These are phyloP conservation scores for Vannuccia rotundouncinata DNA, from an alignment of 2,888 invertebrate genomes.

Conservation along the genomic window DNA sequence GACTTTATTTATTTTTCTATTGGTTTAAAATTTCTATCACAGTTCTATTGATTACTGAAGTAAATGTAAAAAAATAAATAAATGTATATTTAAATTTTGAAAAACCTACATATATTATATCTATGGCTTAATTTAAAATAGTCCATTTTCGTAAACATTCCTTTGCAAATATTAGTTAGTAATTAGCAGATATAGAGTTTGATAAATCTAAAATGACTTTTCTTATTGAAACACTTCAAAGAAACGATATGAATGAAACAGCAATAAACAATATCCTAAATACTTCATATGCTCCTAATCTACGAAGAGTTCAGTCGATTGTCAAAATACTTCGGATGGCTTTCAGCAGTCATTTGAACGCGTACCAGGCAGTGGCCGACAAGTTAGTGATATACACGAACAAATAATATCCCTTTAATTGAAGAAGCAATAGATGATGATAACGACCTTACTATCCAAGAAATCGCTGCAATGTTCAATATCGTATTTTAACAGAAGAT, in stretches of 20 bases:
- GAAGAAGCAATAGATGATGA: constrained; percentile 9
- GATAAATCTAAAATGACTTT: neutral
- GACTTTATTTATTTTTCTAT: neutral
- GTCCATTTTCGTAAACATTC: neutral
- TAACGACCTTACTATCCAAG: constrained; percentile 2
- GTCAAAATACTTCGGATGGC: neutral
- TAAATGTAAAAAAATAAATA: neutral
- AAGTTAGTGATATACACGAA: neutral
- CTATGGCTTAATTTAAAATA: neutral
- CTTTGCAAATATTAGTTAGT: constrained; percentile 11
- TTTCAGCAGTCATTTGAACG: neutral
- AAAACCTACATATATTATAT: neutral
- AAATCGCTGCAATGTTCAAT: constrained; percentile 14
- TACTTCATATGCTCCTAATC: constrained; percentile 1
- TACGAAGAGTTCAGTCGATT: neutral
- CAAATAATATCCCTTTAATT: neutral
- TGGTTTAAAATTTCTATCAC: neutral
- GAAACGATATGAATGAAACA: constrained; percentile 10
- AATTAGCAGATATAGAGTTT: neutral
- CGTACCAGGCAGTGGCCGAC: neutral
- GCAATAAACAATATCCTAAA: constrained; percentile 18
- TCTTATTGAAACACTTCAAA: neutral
- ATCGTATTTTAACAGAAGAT: constrained; percentile 15
- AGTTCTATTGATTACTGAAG: neutral
- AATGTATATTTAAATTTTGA: neutral